A percentile compares a stretch with the other conserved stretches of the same genome.
phyloP scores from a whole-genome alignment of 1,140 invertebrate species.

The Leptinotarsa lineolata region DNA sequence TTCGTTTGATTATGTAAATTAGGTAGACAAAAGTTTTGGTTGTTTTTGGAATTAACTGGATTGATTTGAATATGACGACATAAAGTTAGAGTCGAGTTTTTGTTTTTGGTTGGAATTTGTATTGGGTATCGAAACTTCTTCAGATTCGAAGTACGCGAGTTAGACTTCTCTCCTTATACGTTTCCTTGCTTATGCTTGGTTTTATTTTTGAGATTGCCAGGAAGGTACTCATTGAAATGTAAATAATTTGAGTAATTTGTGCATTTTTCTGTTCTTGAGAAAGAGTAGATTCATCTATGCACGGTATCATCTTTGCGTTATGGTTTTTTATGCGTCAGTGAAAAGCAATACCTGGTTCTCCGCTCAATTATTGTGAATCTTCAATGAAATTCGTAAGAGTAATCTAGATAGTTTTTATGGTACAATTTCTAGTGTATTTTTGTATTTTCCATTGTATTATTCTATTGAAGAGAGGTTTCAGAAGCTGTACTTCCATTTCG shows the following conservation, averaged over 20 bases:
- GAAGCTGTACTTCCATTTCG: too few species aligned
- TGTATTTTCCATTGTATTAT: not conserved
- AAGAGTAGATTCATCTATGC: conserved; percentile 23
- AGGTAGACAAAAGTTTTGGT: not conserved
- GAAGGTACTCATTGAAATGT: conserved; percentile 29
- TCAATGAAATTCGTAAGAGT: conserved; percentile 23
- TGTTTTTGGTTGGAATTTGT: not conserved
- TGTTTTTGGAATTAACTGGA: not conserved
- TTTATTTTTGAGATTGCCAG: conserved; percentile 14
- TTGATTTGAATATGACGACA: not conserved
- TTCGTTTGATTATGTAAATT: not conserved
- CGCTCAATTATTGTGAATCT: conserved; percentile 4
- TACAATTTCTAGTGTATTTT: conserved; percentile 4
- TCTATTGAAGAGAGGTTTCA: too few species aligned
- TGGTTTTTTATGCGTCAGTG: conserved; percentile 4
- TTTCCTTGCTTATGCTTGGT: not conserved
- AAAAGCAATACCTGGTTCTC: conserved; percentile 18
- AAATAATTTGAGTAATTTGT: conserved; percentile 4
- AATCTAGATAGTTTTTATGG: conserved; percentile 27
- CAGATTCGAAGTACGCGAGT: conserved; percentile 28
- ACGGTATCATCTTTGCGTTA: conserved; percentile 21
- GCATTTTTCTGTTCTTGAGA: conserved; percentile 9
- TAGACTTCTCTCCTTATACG: conserved; percentile 28
- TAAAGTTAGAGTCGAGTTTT: not conserved
- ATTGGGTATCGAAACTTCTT: conserved; percentile 10